These are phyloP conservation scores for Leucoptera coffeella DNA, from an alignment of 2,888 invertebrate genomes.

Conservation along the genomic window DNA sequence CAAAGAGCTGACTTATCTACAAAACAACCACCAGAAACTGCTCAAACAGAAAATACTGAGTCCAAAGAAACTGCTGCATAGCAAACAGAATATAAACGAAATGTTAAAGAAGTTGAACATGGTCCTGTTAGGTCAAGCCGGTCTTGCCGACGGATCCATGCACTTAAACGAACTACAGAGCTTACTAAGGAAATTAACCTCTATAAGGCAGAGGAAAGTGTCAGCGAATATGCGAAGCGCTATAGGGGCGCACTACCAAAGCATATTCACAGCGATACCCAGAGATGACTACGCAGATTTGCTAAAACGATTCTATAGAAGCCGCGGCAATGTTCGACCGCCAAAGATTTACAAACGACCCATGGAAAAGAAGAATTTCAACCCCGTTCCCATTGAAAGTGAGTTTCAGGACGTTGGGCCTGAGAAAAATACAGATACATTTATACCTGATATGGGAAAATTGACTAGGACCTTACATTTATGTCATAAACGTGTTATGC, in stretches of 20 bases:
- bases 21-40: conserved; percentile 32
- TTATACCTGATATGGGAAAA: not conserved
- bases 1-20: conserved; percentile 29
- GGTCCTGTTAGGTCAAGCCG: conserved; percentile 55
- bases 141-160: conserved; percentile 39
- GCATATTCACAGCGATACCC: conserved; percentile 40
- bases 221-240: conserved; percentile 29
- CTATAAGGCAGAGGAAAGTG: conserved; percentile 19
- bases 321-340: not conserved
- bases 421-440: not conserved
- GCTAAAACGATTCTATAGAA: conserved; percentile 17
- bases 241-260: conserved; percentile 42
- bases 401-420: not conserved
- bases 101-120: conserved; percentile 47
- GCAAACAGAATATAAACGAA: conserved; percentile 28
- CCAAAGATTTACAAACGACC: not conserved
- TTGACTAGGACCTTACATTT: not conserved
- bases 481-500: conserved; percentile 9
- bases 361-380: not conserved
- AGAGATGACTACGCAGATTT: conserved; percentile 30
- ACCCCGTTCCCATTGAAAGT: not conserved
- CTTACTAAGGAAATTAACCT: conserved; percentile 21
- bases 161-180: conserved; percentile 34
- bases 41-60: conserved; percentile 23
- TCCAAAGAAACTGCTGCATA: conserved; percentile 19